Base-by-base conservation (phyloP, 2,888 invertebrate genomes). In the Cephus runcator region DNA sequence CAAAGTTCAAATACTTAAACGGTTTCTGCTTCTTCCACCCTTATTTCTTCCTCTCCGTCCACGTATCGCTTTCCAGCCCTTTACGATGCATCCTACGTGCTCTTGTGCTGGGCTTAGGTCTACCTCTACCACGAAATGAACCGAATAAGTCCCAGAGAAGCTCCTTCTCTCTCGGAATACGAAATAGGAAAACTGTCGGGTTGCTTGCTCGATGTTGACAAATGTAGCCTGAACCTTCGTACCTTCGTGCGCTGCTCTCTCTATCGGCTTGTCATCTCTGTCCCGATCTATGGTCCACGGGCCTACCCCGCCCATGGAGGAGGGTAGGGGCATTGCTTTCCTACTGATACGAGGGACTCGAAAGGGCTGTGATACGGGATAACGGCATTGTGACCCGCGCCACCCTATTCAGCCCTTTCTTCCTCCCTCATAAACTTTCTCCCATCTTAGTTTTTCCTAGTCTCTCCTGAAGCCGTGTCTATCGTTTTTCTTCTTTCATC, bases 401-500 rank as follows among this genome's bases (percentile, higher is more conserved):
- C 69, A 69, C 31, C 40, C 40, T 40, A 15, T 40, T 40, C 40
- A 40, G 40, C 40, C 40, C 40, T 40, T 40, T 40, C 40, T 40
- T 40, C 40, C 40, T 76, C 82, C 75, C 77, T 79, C 80, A 77
- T 81, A 81, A 79, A 79, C 76, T 77, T 81, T 81, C 80, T 76
- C 76, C 75, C 15, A 40, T 15, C 15, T 40, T 40, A 15, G 40
- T 40, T 40, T 40, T 15, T 15, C 40, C 40, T 40, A 40, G 40
- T 15, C 40, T 40, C 40, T 15, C 40, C 40, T 40, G 40, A 40
- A 15, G 40, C 15, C 40, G 40, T 15, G 40, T 40, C 40, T 40
- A 40, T 40, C 40, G 40, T 40, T 40, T 40, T 40, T 40, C 40
- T 40, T 40, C 15, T 6, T 40, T 40, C 15, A 0, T 40, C 6